A percentile compares a stretch with the other conserved stretches of the same genome.
Conservation (phyloP, 2,888 invertebrate genomes). For the Salpingus planirostris region DNA sequence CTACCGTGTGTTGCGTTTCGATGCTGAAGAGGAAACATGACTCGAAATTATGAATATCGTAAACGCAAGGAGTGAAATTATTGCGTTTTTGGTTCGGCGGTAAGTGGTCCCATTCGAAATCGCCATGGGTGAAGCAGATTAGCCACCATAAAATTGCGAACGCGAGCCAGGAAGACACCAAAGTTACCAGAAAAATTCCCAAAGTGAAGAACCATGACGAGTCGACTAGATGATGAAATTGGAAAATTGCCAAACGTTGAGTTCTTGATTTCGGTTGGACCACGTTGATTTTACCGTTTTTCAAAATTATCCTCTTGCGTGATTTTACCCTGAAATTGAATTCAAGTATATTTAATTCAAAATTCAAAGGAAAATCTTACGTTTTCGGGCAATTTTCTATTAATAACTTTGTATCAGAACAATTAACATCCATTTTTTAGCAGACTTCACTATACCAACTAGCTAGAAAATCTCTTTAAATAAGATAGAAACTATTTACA, state of each 20-base stretch:
- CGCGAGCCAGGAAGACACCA: constrained; percentile 75
- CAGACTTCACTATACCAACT: no score
- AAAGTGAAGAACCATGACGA: constrained; percentile 26
- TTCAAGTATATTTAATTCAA: no score
- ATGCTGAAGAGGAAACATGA: constrained; percentile 88
- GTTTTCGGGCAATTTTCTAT: no score
- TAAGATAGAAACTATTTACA: no score
- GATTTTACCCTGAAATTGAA: no score
- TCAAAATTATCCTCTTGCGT: constrained; percentile 22
- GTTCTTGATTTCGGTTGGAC: constrained; percentile 35
- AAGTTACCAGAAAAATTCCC: constrained; percentile 77
- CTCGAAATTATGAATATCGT: constrained; percentile 73
- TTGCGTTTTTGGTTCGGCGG: constrained; percentile 25
- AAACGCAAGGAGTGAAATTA: constrained; percentile 75
- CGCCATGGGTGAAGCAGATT: constrained; percentile 78
- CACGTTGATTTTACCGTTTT: constrained; percentile 24
- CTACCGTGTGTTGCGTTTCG: constrained; percentile 91
- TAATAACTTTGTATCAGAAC: no score
- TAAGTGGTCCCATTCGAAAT: constrained; percentile 59
- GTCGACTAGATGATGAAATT: constrained; percentile 23
- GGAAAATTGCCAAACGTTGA: constrained; percentile 41
- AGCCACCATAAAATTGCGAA: constrained; percentile 85
- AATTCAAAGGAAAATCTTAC: no score
- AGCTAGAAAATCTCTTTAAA: no score
- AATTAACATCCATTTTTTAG: no score